Base-by-base conservation (phyloP, 2,888 invertebrate species). In the Pediacus dermestoides region DNA sequence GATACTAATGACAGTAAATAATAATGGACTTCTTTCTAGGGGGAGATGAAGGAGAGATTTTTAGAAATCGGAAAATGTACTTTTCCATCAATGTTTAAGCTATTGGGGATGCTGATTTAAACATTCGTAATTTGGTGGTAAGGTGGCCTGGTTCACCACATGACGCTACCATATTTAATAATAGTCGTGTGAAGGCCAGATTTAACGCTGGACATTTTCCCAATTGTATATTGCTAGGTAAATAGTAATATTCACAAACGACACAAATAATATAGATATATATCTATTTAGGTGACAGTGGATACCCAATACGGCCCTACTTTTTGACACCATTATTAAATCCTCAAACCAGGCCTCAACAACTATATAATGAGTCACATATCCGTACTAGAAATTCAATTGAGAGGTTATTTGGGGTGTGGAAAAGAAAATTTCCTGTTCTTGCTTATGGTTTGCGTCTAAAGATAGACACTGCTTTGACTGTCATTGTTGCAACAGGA, bases 401-500 rank as follows among this genome's bases (percentile, higher is more conserved):
- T 11, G 45, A 45, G 35, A 14, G 39, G 14, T 43, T 44, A 25
- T 52, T 48, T 48, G 50, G 49, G 6, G 38, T 46, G 2, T 26
- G 38, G 10, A 52, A 52, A 34, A 33, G 51, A 30, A 21, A 49
- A 37, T 53, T 57, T 43, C 55, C 55, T 9, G 41, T 43, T 3
- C 21, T 53, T 8, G 48, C 49, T 8, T 4, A 51, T 10, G 52
- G 52, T 4, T 25, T 53, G 16, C 21, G n/a, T n/a, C n/a, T n/a
- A n/a, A n/a, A n/a, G n/a, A n/a, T 18, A n/a, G 21, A 18, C 6
- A 18, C 21, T 18, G n/a, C 21, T 6, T 18, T 18, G 21, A 18
- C 21, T 7, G n/a, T 18, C 6, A 18, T 18, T 18, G 21, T 18
- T 7, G 21, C 21, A 6, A 7, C 6, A 7, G 21, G 6, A 18